phyloP scores from a whole-genome alignment of 2,797 vertebrate species.

The Manis pentadactyla region DNA sequence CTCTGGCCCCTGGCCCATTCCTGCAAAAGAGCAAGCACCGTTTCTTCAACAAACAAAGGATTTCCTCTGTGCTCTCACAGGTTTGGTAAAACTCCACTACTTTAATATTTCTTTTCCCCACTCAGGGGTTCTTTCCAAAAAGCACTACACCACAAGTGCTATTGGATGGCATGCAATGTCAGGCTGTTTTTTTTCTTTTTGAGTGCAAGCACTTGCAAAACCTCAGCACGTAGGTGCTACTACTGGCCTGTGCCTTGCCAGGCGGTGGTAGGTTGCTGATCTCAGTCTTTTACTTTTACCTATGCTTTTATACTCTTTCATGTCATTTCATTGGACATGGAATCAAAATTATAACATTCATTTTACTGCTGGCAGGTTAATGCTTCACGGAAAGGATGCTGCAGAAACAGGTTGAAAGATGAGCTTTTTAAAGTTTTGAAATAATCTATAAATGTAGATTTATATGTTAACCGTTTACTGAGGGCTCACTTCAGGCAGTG shows the following conservation, averaged over 20 bases:
- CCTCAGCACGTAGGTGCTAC: not conserved
- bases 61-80: conserved; percentile 7
- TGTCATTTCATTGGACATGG: not conserved
- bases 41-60: conserved; percentile 55
- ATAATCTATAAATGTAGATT: not conserved
- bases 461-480: not conserved
- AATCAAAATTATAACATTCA: not conserved
- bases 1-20: not conserved
- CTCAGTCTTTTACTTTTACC: not conserved
- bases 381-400: not conserved
- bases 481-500: not conserved
- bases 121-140: conserved; percentile 50
- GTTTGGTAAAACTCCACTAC: conserved; percentile 31
- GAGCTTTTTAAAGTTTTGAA: not conserved
- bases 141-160: not conserved
- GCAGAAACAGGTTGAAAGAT: conserved; percentile 7
- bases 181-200: not conserved
- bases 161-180: not conserved
- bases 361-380: not conserved
- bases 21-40: not conserved
- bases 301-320: not conserved
- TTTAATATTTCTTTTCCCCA: conserved; percentile 38
- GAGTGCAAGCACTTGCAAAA: conserved; percentile 41
- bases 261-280: not conserved
- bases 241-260: not conserved